Evolutionary conservation across 2,888 invertebrate species (phyloP), one percentile per base, ranked within the genome.

Genomic region (Punctoribates punctum): DNA sequence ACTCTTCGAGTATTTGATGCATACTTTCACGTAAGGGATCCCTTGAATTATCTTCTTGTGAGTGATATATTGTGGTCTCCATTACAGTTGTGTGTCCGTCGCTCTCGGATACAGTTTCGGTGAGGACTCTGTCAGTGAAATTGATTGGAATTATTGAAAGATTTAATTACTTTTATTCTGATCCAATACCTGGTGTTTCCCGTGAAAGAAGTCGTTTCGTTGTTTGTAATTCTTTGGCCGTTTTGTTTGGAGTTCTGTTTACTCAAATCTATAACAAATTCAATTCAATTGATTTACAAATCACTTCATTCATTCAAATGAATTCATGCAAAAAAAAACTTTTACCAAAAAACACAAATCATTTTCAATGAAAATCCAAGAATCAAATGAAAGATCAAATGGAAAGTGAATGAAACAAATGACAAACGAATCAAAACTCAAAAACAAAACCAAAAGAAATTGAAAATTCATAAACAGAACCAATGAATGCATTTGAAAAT

Each of bases 61-160:
- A 42, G 23, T 73, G 73, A 57, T 29, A 42, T 57, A 75, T 70
- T 65, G 75, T 75, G 20, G 67, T 51, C 70, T 70, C 73, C 75
- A 62, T 75, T n/a, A 51, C 38, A 17, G 75, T 75, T 48, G 51
- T 75, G 75, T 67, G 67, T 29, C 75, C 75, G 46, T 75, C 70
- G 13, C 72, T 48, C 0, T 75, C 75, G 27, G 48, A 75, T 9
- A 75, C 75, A 1, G 75, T 75, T 60, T 75, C 75, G 38, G 75
- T 75, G 9, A 60, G 9, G 29, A 75, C 70, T 25, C 75, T 75
- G 25, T 8, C 4, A 17, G 27, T 23, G 8, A 57, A 23, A 25
- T 6, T 29, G n/a, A 54, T 25, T 67, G 25, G 2, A 29, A 29
- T 67, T 20, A 74, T 23, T 29, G n/a, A 8, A 70, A 67, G 11